phyloP scores from a whole-genome alignment of 2,113 vertebrate species.

The Petromus typicus region DNA sequence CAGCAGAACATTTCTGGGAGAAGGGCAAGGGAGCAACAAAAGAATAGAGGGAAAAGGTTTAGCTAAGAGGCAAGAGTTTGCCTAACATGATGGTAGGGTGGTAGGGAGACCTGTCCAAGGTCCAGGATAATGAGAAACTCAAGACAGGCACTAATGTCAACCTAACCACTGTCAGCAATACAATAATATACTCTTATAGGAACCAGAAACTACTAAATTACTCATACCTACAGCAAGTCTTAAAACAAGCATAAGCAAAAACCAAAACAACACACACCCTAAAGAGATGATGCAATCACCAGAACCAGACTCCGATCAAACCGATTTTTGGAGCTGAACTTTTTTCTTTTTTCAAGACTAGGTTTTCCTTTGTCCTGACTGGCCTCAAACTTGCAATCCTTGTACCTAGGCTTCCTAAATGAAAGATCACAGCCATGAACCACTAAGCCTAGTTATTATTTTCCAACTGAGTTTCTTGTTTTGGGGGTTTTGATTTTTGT shows the following conservation, averaged over 20 bases:
- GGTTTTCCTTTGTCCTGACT: neutral
- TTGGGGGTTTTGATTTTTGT: no score
- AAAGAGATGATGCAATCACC: neutral
- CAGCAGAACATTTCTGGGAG: neutral
- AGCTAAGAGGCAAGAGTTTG: neutral
- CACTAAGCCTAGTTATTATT: neutral
- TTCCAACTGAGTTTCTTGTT: neutral
- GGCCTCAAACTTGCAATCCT: neutral
- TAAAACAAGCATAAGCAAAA: neutral
- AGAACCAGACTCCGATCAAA: neutral
- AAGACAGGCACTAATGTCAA: neutral
- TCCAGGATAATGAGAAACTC: neutral
- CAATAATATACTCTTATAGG: neutral
- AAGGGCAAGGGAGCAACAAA: neutral
- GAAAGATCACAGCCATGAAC: neutral
- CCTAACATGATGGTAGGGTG: neutral
- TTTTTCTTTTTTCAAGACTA: neutral
- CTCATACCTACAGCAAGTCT: neutral
- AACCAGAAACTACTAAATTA: neutral
- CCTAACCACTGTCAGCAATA: neutral
- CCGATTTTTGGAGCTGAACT: neutral
- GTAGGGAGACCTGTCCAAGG: neutral
- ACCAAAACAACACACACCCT: neutral
- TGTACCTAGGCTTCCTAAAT: neutral
- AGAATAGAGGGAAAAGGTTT: neutral